Base-by-base conservation (phyloP, 1,140 invertebrate genomes). In the Drosophila funebris region DNA sequence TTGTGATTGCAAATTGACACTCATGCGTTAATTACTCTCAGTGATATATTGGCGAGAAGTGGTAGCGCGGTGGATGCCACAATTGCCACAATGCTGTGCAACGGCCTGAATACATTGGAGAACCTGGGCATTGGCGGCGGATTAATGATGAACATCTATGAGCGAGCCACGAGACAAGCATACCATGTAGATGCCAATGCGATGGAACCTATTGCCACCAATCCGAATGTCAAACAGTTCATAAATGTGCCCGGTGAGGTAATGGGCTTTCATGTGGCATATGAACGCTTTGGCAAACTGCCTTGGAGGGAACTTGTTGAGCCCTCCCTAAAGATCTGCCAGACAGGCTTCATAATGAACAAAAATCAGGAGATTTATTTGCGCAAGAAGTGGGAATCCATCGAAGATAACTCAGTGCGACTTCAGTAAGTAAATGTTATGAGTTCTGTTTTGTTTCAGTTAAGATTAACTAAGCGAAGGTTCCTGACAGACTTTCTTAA, bases 161-260 rank as follows among this genome's bases (percentile, higher is more conserved):
- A 95, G 36, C 93, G 92, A 88, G 92, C 93, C 27, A 93, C 93
- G 31, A 93, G 93, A 41, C 94, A 93, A 79, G 94, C 93, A 11
- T 95, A 94, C 63, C 94, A 94, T 0, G 93, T 98, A 0, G 95
- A 96, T 84, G 97, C 97, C 0, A 93, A 97, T 57, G 13, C 29
- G 16, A 97, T 98, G 92, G 94, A 27, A 4, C 24, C 24, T 27
- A 4, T 27, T 27, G 24, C 24, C 24, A 27, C 24, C 24, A 6
- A 36, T 36, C 33, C 33, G 4, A 4, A 36, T 36, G 9, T 27
- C 4, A 6, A 27, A 36, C 4, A 36, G n/a, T 13, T 36, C n/a
- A 94, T 98, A 18, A 97, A 94, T 0, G 96, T 98, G 8, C 98
- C 98, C 6, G 98, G 98, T 0, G 98, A 99, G 92, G 81, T 99